Conservation (phyloP, 1,140 invertebrate genomes). For the Euwallacea similis region DNA sequence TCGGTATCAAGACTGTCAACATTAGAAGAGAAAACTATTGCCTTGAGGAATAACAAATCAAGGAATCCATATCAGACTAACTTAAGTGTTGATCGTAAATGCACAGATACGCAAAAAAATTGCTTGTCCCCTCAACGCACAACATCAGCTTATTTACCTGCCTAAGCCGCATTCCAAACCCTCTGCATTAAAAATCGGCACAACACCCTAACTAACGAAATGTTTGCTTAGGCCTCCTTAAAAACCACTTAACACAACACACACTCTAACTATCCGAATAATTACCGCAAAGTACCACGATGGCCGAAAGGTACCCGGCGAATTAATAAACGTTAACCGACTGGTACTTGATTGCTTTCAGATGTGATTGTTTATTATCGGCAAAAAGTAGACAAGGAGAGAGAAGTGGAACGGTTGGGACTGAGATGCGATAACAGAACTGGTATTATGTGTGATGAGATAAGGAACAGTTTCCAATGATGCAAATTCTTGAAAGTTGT, state of each 20-base stretch:
- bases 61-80: no score
- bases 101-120: no score
- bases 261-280: no score
- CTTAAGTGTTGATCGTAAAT: no score
- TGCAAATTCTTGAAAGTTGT: slow-evolving; percentile 20
- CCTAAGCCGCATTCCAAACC: no score
- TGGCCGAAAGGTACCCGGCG: slow-evolving; percentile 17
- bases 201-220: no score
- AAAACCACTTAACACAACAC: not conserved
- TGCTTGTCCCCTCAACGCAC: no score
- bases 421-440: slow-evolving; percentile 21
- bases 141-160: no score
- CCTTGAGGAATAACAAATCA: no score
- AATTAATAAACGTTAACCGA: slow-evolving; percentile 31
- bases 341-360: slow-evolving; percentile 24
- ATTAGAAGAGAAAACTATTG: no score
- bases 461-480: slow-evolving; percentile 19
- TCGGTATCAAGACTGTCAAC: no score
- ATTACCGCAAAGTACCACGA: slow-evolving; percentile 6
- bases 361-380: slow-evolving; percentile 31
- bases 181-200: no score
- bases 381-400: slow-evolving; percentile 23
- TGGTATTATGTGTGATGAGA: slow-evolving; percentile 17
- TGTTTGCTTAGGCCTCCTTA: not conserved
- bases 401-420: not conserved